A percentile compares a stretch with the other conserved stretches of the same genome.
phyloP scores from a whole-genome alignment of 2,797 vertebrate species.

The Epinephelus awoara region DNA sequence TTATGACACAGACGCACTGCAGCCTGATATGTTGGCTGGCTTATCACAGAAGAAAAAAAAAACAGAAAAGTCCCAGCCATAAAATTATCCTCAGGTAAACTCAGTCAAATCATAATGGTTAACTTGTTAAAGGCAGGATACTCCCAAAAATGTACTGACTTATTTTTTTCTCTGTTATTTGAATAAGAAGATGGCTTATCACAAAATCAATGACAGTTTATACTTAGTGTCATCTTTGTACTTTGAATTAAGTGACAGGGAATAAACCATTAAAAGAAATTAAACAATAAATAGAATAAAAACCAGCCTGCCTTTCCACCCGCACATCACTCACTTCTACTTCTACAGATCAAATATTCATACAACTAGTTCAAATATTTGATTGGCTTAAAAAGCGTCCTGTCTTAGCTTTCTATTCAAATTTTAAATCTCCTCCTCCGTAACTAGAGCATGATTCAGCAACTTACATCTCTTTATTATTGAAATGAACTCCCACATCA shows the following conservation, averaged over 20 bases:
- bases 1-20: slow-evolving; percentile 54
- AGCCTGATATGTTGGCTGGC: slow-evolving; percentile 36
- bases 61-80: slow-evolving; percentile 21
- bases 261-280: slow-evolving; percentile 41
- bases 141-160: slow-evolving; percentile 6
- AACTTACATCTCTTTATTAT: slow-evolving; percentile 68
- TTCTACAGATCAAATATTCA: slow-evolving; percentile 69
- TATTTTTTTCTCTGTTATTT: background rate
- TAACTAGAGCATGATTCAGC: slow-evolving; percentile 66
- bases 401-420: slow-evolving; percentile 44
- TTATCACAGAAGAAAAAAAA: slow-evolving; percentile 19
- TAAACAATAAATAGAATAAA: slow-evolving; percentile 51
- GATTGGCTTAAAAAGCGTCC: slow-evolving; percentile 47
- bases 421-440: slow-evolving; percentile 67
- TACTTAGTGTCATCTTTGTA: slow-evolving; percentile 29
- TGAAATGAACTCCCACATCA: slow-evolving; percentile 68
- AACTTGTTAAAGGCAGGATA: slow-evolving; percentile 2
- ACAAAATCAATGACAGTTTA: slow-evolving; percentile 34
- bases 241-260: slow-evolving; percentile 22
- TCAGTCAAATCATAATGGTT: slow-evolving; percentile 29
- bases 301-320: slow-evolving; percentile 45
- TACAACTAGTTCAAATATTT: slow-evolving; percentile 66
- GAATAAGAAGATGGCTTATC: slow-evolving; percentile 7
- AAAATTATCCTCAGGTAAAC: slow-evolving; percentile 46
- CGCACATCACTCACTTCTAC: slow-evolving; percentile 44